Base-by-base conservation (phyloP, 2,113 vertebrate genomes). In the Tupaia tana region DNA sequence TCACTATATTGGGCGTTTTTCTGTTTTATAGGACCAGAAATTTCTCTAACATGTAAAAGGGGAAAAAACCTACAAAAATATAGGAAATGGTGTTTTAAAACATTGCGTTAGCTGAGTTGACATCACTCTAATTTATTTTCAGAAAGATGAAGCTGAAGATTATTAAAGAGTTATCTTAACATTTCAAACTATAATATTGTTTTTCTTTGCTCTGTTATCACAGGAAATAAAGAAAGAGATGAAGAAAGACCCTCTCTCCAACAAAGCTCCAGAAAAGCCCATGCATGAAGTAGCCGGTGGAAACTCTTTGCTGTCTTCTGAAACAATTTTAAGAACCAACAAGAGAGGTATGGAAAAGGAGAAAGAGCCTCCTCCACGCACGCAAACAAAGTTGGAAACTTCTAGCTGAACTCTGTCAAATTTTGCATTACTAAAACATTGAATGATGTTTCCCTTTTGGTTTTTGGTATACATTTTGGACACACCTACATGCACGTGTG, bases 161-260 rank as follows among this genome's bases (percentile, higher is more conserved):
- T 82, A 24, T 96, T 56, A 87, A 4, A 83, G 96, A 95, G 58
- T 59, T 7, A 2, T 86, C 70, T 83, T 78, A 93, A 92, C 73
- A 96, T 86, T 86, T 84, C 73, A 78, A 54, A 70, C 77, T 78
- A 96, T 9, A 58, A 6, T 84, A 91, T 71, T 56, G 78, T 96
- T 93, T 96, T 96, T 82, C 58, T 97, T 90, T 93, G 64, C 54
- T 97, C 27, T 95, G 4, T 95, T 69, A 14, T 85, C 27, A 91
- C 94, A 99, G 99, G 99, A 99, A 98, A 99, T 99, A 98, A 99
- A 99, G 98, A 99, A 99, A 94, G 99, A 99, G 69, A 97, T 98
- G 96, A 99, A 99, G 98, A 99, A 99, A 98, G 99, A 99, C 88
- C 98, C 96, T 94, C 98, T 98, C 95, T 90, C 98, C 97, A 97